phyloP scores from a whole-genome alignment of 2,797 vertebrate genomes.

The Coracias cyanogaster region DNA sequence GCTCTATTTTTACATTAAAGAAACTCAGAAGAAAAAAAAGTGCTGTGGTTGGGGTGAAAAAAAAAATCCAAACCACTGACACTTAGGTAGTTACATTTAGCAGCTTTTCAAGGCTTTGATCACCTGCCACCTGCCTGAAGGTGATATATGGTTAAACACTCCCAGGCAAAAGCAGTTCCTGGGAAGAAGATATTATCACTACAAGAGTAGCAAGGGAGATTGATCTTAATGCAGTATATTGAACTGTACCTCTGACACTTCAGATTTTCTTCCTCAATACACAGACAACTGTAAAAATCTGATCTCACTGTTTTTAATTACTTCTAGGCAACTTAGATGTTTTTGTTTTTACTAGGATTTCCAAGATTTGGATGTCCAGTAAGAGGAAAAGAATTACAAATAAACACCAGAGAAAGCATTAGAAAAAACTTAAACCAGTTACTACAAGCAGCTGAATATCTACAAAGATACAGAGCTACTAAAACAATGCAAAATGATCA shows the following conservation, averaged over 20 bases:
- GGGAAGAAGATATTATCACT: not conserved
- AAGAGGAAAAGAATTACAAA: not conserved
- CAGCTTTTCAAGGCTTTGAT: conserved; percentile 64
- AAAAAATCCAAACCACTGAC: not conserved
- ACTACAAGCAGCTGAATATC: not conserved
- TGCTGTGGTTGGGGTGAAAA: not conserved
- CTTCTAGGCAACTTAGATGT: not conserved
- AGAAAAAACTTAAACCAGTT: not conserved
- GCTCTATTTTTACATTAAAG: conserved; percentile 15
- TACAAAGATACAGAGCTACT: not conserved
- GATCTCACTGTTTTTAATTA: not conserved
- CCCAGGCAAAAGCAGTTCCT: conserved; percentile 38
- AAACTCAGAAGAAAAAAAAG: conserved; percentile 38
- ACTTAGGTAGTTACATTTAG: conserved; percentile 54
- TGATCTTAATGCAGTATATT: conserved; percentile 16
- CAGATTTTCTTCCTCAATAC: conserved; percentile 4
- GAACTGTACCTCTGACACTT: conserved; percentile 3
- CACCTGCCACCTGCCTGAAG: conserved; percentile 42
- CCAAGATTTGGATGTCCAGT: not conserved
- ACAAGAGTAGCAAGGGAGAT: not conserved
- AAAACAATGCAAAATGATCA: not conserved
- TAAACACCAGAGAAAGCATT: not conserved
- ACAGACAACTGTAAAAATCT: not conserved
- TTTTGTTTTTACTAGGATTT: not conserved
- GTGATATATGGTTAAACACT: conserved; percentile 38